Evolutionary conservation across 35 echinoderm and acorn worm genomes (phyloP).

Genomic region (Apostichopus japonicus): DNA sequence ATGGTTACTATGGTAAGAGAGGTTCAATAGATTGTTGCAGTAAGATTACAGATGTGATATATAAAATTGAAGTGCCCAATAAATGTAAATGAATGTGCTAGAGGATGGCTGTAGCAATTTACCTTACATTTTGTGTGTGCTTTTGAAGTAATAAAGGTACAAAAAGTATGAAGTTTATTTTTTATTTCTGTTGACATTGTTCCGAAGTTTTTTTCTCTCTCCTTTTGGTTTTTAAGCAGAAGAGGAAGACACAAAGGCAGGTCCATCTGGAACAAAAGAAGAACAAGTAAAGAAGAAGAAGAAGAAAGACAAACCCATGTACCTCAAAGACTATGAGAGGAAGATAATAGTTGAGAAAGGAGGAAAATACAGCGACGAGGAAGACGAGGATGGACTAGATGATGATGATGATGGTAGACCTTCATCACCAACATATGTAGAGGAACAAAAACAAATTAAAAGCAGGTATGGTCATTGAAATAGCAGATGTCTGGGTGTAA

Average conservation of each 20-base stretch:
- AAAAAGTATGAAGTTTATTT: background rate
- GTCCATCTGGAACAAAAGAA: too few relatives aligned
- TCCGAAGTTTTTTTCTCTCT: too few relatives aligned
- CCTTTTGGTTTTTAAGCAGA: background rate
- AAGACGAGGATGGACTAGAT: slow-evolving; percentile 45
- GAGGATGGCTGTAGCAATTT: too few relatives aligned
- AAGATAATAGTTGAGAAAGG: slow-evolving; percentile 89
- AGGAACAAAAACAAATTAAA: too few relatives aligned
- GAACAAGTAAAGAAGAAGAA: slow-evolving; percentile 27
- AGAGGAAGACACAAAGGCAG: slow-evolving; percentile 11
- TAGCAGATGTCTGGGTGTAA: too few relatives aligned
- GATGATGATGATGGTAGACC: slow-evolving; percentile 31
- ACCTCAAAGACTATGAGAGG: slow-evolving; percentile 92
- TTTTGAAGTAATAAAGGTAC: background rate
- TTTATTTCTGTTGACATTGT: too few relatives aligned
- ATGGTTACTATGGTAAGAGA: too few relatives aligned
- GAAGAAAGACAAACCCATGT: slow-evolving; percentile 83
- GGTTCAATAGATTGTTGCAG: too few relatives aligned
- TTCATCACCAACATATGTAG: slow-evolving; percentile 74
- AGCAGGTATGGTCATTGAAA: too few relatives aligned
- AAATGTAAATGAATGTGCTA: too few relatives aligned
- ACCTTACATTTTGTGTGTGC: background rate
- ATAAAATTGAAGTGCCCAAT: too few relatives aligned
- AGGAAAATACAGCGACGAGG: slow-evolving; percentile 81
- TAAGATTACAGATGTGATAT: too few relatives aligned